Evolutionary conservation across 1,140 invertebrate species (phyloP).

Genomic region (Drosophila dunni): DNA sequence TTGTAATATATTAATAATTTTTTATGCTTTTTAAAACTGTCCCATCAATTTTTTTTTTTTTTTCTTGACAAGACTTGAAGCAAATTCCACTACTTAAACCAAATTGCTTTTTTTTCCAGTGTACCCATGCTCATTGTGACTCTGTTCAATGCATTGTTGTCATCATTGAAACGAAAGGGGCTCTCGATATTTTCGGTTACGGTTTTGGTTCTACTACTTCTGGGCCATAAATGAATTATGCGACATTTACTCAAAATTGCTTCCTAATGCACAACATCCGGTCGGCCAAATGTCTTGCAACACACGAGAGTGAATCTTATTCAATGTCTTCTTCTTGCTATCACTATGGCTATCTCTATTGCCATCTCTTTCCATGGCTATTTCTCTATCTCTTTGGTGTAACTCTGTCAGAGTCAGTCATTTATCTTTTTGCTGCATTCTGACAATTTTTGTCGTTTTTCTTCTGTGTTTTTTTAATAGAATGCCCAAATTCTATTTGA

Average conservation of each 20-base stretch:
- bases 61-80: too few species aligned
- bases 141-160: constrained; percentile 57
- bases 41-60: too few species aligned
- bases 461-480: constrained; percentile 27
- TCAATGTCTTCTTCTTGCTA: background rate
- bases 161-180: constrained; percentile 31
- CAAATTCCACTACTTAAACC: too few species aligned
- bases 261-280: constrained; percentile 75
- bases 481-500: constrained; percentile 58
- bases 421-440: constrained; percentile 7
- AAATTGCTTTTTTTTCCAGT: too few species aligned
- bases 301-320: constrained; percentile 12
- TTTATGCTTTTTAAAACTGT: too few species aligned
- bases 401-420: constrained; percentile 31
- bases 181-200: constrained; percentile 31
- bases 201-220: constrained; percentile 24
- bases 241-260: constrained; percentile 83
- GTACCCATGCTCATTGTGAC: constrained; percentile 22
- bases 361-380: background rate
- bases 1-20: too few species aligned
- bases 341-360: background rate
- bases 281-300: constrained; percentile 31
- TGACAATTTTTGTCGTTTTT: too few species aligned
- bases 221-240: constrained; percentile 82
- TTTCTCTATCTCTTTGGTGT: background rate